Conservation (phyloP, 2,888 invertebrate species). For the Xanthorhoe designata region DNA sequence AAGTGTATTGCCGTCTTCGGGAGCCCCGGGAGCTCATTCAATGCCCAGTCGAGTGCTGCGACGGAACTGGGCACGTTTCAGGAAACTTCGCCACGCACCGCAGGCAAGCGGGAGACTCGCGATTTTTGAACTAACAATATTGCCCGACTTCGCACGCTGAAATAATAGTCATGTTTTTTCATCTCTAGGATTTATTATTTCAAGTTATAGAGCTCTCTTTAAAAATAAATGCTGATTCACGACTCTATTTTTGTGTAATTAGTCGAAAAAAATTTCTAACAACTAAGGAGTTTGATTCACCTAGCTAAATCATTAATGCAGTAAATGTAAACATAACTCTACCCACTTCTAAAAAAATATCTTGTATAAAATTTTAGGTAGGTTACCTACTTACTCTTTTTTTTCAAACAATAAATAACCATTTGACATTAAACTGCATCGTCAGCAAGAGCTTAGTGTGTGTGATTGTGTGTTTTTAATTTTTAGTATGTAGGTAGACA, state of each 20-base stretch:
- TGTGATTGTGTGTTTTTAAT: background rate
- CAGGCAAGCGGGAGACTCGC: constrained; percentile 88
- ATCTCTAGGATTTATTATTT: background rate
- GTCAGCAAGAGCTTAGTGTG: background rate
- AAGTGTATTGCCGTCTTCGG: constrained; percentile 84
- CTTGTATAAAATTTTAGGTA: no score
- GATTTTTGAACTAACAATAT: constrained; percentile 44
- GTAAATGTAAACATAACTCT: no score
- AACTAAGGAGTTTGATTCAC: no score
- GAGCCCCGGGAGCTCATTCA: constrained; percentile 91
- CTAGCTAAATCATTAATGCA: no score
- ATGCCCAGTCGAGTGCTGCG: constrained; percentile 92
- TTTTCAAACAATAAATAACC: no score
- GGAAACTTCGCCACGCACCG: constrained; percentile 96
- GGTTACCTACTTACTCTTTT: no score
- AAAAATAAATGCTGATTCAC: background rate
- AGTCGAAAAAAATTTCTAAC: background rate
- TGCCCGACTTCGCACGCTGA: constrained; percentile 1
- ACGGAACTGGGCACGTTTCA: constrained; percentile 95
- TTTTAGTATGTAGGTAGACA: no score
- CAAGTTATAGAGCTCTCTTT: background rate
- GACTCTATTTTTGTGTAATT: background rate
- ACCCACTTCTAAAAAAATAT: no score
- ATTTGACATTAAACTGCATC: no score
- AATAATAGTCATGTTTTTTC: background rate